Conservation (phyloP, 2,888 invertebrate species). For the Thysanoteuthis rhombus region DNA sequence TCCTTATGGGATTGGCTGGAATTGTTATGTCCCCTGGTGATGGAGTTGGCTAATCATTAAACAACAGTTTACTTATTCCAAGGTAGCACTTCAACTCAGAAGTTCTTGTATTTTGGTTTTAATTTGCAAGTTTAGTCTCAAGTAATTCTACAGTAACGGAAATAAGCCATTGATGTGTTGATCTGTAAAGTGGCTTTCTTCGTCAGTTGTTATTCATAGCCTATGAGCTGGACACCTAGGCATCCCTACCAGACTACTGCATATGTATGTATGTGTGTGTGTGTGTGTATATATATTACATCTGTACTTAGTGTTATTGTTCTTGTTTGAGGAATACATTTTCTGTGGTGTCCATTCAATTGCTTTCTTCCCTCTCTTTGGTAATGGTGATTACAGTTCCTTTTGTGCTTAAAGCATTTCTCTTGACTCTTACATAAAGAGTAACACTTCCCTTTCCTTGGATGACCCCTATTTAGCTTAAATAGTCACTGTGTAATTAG, state of each 20-base stretch:
- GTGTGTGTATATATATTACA: neutral
- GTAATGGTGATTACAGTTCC: neutral
- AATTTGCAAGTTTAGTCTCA: neutral
- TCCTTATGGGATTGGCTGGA: neutral
- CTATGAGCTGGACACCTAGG: neutral
- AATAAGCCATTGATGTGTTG: neutral
- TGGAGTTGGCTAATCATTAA: neutral
- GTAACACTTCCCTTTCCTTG: neutral
- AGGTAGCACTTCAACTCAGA: neutral
- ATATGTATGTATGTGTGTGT: neutral
- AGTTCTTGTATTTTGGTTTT: neutral
- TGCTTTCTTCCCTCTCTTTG: neutral
- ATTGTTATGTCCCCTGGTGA: neutral
- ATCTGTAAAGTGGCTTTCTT: neutral
- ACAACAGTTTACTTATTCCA: neutral
- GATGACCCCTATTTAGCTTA: neutral
- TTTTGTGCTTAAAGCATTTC: neutral
- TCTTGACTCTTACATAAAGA: neutral
- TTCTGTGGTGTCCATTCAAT: neutral
- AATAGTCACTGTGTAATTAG: neutral
- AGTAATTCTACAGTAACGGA: neutral
- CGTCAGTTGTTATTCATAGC: neutral
- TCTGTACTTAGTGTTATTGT: neutral
- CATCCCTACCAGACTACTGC: neutral
- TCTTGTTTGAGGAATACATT: slow-evolving; percentile 12